Evolutionary conservation across 2,888 invertebrate genomes (phyloP), one percentile per base, ranked within the genome.

Genomic region (Hymenopus coronatus): DNA sequence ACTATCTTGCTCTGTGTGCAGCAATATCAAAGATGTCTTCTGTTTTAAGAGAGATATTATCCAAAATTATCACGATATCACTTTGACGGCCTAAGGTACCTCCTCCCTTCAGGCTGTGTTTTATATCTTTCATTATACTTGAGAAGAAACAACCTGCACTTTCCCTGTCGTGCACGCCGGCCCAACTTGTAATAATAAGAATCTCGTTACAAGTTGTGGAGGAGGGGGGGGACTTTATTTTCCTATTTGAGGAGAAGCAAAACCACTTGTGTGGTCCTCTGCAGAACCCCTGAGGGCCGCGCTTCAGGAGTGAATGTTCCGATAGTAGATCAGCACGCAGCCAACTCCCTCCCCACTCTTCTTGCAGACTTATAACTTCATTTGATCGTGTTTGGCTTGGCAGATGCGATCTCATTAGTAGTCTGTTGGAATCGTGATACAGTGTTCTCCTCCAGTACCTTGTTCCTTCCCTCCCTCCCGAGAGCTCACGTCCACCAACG

Each of bases 361-460:
- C 54, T 70, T 20, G 54, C 54, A 70, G 54, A 46, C 46, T 85
- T 85, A 85, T 85, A 85, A 46, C 85, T 85, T 85, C 85, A 85
- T 46, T 85, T 85, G 85, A 85, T 85, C 85, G 85, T 85, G 85
- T 85, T 85, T 85, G 85, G 85, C 33, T 54, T 27, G 28, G 46
- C n/a, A 40, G 54, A 85, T 54, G 40, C 46, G 40, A 27, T 85
- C 85, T 85, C 85, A 85, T 85, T 85, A 85, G 85, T 54, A 85
- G 85, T 85, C 85, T 85, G 85, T n/a, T 46, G 46, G 85, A 85
- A 85, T 85, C 85, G 85, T 85, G 85, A 85, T 85, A 20, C 40
- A 27, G 28, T 83, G 27, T 83, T 83, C 46, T 54, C 85, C 85
- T 46, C 85, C 85, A 6, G 46, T n/a, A 28, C 28, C 20, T 83